Evolutionary conservation across 2,113 vertebrate species (phyloP), one percentile per base, ranked within the genome.

Genomic region (Phyllopteryx taeniolatus): DNA sequence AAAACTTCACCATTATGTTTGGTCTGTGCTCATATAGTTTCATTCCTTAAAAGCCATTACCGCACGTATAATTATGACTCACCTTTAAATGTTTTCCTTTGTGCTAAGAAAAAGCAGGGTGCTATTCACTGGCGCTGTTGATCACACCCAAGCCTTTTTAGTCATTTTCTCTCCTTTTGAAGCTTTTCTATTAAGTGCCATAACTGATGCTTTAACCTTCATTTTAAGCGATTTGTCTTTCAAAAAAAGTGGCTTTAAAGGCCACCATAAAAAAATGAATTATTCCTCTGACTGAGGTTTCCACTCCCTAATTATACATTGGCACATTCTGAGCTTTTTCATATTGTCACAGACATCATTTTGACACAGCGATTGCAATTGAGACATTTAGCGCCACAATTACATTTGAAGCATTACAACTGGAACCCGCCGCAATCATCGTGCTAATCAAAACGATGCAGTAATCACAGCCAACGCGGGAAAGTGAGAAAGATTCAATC

Each of bases 231-330:
- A 56, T 56, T 56, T 22, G 53, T n/a, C 53, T 56, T 11, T 56
- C 8, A 22, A 56, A 54, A n/a, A 54, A 56, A 11, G 20, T 3
- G 10, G 53, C 20, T n/a, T 56, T 22, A 56, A 56, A 11, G n/a
- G 20, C 53, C 8, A 11, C 20, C 20, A n/a, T 56, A 56, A 22
- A 56, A 17, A 60, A 66, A 57, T 63, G 42, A 77, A 69, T 42
- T 20, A 5, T 59, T 15, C 46, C 61, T 74, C 13, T 64, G 27
- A 60, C 74, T 33, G 5, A 43, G 9, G 31, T 22, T 70, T 51
- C 65, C 70, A 54, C n/a, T 60, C 57, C 57, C 14, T 67, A 73
- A 75, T 70, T 70, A 78, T 15, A 70, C 68, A 44, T 46, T 27
- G 68, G 57, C 67, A 63, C 63, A 62, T 71, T 56, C 60, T 44